phyloP scores from a whole-genome alignment of 2,797 vertebrate species.

The Bryconaethiops microstoma region DNA sequence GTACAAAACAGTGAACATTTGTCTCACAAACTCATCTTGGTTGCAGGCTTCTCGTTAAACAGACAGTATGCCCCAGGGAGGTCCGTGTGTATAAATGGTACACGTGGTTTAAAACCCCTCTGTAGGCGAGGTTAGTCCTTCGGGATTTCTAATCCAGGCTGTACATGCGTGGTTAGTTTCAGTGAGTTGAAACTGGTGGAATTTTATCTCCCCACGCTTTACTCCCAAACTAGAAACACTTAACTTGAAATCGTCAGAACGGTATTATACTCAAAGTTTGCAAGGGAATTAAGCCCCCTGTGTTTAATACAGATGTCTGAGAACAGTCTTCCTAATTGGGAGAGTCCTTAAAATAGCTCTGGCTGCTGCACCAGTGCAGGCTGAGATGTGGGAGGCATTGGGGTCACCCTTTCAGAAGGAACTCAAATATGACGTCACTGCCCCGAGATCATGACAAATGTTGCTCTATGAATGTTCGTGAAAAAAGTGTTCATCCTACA shows the following conservation, averaged over 20 bases:
- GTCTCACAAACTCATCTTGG: not conserved
- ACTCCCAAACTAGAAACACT: not conserved
- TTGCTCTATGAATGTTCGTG: not conserved
- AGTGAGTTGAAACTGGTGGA: not conserved
- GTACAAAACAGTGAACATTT: not conserved
- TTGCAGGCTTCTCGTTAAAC: not conserved
- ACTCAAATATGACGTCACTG: slow-evolving; percentile 30
- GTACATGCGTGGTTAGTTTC: not conserved
- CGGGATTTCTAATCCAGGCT: not conserved
- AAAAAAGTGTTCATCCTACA: not conserved
- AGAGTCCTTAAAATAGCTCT: slow-evolving; percentile 76
- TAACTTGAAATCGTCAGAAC: not conserved
- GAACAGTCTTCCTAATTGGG: slow-evolving; percentile 62
- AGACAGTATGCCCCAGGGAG: not conserved
- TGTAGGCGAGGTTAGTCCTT: not conserved
- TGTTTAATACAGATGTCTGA: slow-evolving; percentile 72
- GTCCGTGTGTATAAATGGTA: not conserved
- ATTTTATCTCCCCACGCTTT: not conserved
- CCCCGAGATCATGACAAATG: slow-evolving; percentile 22
- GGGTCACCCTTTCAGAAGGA: slow-evolving; percentile 45
- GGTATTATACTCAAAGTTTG: not conserved
- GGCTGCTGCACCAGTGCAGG: slow-evolving; percentile 21
- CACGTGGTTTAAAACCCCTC: slow-evolving; percentile 42
- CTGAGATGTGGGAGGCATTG: slow-evolving; percentile 16
- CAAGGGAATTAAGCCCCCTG: slow-evolving; percentile 33